Conservation (phyloP, 2,888 invertebrate genomes). For the Lacanobia wlatinum region DNA sequence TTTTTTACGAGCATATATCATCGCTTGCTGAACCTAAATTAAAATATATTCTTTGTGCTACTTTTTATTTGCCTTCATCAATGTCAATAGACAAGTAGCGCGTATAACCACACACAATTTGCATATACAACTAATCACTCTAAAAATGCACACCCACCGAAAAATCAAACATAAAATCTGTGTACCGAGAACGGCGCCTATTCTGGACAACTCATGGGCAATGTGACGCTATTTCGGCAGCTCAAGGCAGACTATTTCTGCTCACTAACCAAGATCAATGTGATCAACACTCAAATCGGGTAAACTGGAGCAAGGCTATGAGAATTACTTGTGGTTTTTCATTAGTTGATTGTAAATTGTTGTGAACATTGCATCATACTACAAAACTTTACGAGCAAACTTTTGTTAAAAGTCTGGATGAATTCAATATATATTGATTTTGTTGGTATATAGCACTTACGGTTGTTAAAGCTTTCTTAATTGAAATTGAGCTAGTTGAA, state of each 20-base stretch:
- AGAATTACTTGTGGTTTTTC: slow-evolving; percentile 54
- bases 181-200: not conserved
- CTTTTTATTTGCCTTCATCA: not conserved
- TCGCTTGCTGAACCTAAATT: not conserved
- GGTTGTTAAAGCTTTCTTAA: not conserved
- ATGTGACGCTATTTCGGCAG: slow-evolving; percentile 44
- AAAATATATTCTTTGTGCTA: not conserved
- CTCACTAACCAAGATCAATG: slow-evolving; percentile 54
- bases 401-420: slow-evolving; percentile 15
- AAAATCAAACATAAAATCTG: not conserved
- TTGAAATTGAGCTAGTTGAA: not conserved
- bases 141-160: slow-evolving; percentile 22
- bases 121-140: slow-evolving; percentile 23
- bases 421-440: slow-evolving; percentile 17
- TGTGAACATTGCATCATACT: slow-evolving; percentile 25
- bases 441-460: not conserved
- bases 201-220: slow-evolving; percentile 46
- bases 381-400: slow-evolving; percentile 8
- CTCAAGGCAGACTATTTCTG: slow-evolving; percentile 54
- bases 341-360: slow-evolving; percentile 40
- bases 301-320: slow-evolving; percentile 65
- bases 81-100: slow-evolving; percentile 15
- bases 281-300: slow-evolving; percentile 45
- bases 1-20: not conserved
- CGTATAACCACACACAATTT: slow-evolving; percentile 20